Evolutionary conservation across 2,113 vertebrate genomes (phyloP).

Genomic region (Psilopsiagon aymara): DNA sequence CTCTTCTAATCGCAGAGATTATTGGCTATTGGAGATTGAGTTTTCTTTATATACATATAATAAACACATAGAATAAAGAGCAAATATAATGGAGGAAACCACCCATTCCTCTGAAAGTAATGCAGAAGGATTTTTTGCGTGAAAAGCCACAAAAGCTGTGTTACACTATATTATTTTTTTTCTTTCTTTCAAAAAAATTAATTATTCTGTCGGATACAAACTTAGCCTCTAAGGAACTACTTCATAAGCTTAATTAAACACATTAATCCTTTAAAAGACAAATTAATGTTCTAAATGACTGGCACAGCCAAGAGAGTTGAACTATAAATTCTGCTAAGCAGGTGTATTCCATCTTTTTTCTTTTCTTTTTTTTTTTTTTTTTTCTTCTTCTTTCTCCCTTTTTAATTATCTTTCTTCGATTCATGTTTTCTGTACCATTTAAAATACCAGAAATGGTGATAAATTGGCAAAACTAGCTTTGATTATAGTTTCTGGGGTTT

Average conservation of each 20-base stretch:
- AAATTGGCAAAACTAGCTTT: neutral
- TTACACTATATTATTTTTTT: neutral
- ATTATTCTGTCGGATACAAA: constrained; percentile 32
- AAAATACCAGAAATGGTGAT: neutral
- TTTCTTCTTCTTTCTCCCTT: neutral
- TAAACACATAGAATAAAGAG: neutral
- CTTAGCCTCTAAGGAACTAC: constrained; percentile 47
- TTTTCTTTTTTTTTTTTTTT: neutral
- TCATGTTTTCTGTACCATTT: neutral
- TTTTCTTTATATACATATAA: neutral
- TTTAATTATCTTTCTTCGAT: constrained; percentile 24
- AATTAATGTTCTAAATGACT: constrained; percentile 60
- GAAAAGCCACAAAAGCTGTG: neutral
- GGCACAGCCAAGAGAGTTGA: constrained; percentile 35
- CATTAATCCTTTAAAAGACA: constrained; percentile 66
- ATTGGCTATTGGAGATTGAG: neutral
- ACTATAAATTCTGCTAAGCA: constrained; percentile 43
- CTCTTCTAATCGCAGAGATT: neutral
- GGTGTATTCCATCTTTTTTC: constrained; percentile 26
- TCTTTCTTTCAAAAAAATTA: constrained; percentile 20
- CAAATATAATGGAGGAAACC: neutral
- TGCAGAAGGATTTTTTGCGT: neutral
- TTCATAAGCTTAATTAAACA: constrained; percentile 69
- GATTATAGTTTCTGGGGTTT: neutral
- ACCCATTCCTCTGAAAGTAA: neutral